These are phyloP conservation scores for Bos indicus DNA, from an alignment of 2,113 vertebrate species.

Conservation along the genomic window DNA sequence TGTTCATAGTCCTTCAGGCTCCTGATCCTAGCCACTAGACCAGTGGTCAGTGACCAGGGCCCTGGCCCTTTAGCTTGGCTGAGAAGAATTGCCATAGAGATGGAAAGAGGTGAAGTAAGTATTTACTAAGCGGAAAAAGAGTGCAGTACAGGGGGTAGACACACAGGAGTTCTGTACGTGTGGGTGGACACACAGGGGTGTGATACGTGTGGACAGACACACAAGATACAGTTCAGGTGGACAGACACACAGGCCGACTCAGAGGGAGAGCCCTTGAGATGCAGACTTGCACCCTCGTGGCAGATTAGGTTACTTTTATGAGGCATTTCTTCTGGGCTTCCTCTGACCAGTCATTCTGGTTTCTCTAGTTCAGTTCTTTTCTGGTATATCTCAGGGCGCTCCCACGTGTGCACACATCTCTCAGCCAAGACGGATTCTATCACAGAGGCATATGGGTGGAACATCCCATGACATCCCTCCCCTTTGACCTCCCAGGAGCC, in stretches of 20 bases:
- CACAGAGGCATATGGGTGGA: background rate
- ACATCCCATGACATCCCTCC: background rate
- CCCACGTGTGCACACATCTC: background rate
- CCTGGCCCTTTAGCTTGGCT: background rate
- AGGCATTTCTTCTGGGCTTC: background rate
- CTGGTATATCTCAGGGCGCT: background rate
- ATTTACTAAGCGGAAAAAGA: background rate
- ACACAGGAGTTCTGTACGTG: background rate
- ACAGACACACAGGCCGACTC: background rate
- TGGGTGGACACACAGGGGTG: background rate
- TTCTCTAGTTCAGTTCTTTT: background rate
- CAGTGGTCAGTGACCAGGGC: background rate
- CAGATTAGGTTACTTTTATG: background rate
- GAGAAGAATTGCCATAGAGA: background rate
- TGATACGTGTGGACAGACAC: fast-evolving
- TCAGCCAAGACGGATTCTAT: background rate
- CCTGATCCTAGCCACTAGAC: background rate
- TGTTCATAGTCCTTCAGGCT: background rate
- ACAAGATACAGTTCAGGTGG: background rate
- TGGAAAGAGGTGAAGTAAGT: background rate
- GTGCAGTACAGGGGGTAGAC: background rate
- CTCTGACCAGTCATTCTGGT: background rate
- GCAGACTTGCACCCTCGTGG: background rate
- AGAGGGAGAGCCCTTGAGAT: background rate
- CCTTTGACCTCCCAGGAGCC: background rate